Percentiles rank a stretch among this genome's conserved stretches.
Conservation (phyloP, 2,797 vertebrate species). For the Denticeps clupeoides region DNA sequence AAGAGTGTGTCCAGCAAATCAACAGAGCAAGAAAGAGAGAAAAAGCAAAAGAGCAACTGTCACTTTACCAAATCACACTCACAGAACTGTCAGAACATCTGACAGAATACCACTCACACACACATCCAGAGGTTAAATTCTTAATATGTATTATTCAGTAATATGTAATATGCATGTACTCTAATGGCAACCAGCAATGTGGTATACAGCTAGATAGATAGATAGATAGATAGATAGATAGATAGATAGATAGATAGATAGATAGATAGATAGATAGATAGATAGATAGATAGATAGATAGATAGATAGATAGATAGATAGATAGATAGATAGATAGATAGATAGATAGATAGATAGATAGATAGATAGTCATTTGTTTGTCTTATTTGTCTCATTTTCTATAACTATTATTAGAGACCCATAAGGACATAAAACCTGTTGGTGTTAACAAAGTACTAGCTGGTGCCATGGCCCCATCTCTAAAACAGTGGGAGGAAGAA, state of each 20-base stretch:
- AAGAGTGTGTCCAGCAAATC: background rate
- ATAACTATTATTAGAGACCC: background rate
- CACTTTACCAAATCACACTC: background rate
- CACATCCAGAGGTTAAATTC: background rate
- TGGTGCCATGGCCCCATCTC: background rate
- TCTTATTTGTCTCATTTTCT: too few relatives aligned
- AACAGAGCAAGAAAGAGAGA: background rate
- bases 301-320: too few relatives aligned
- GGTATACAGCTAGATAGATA: too few relatives aligned
- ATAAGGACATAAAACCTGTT: background rate
- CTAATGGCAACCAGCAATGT: too few relatives aligned
- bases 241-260: too few relatives aligned
- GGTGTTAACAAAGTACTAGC: background rate
- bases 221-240: background rate
- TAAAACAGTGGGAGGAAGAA: conserved; percentile 5
- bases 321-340: too few relatives aligned
- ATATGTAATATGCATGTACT: background rate
- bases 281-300: too few relatives aligned
- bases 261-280: too few relatives aligned
- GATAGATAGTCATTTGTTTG: too few relatives aligned
- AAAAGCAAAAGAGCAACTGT: background rate
- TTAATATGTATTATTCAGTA: too few relatives aligned
- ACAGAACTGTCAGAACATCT: background rate
- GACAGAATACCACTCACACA: background rate
- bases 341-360: too few relatives aligned